Conservation (phyloP, 2,113 vertebrate genomes). For the Cavia aperea region DNA sequence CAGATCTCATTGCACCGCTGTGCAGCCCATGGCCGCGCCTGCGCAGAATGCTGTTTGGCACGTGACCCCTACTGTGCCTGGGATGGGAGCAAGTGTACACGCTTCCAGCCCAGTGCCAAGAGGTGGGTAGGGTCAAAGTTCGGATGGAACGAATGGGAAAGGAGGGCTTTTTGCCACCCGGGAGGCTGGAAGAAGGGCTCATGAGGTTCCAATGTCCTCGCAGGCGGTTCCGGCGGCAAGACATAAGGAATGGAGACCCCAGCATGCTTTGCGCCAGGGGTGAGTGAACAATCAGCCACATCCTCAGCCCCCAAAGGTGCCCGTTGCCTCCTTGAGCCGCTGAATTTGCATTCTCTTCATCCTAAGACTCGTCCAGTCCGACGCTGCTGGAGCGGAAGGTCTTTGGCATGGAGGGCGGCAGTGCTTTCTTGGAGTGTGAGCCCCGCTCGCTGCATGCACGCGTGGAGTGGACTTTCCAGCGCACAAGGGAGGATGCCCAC, state of each 20-base stretch:
- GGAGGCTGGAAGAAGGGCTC: not conserved
- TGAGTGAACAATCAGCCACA: conserved; percentile 62
- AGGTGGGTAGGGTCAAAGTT: conserved; percentile 74
- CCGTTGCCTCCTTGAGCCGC: not conserved
- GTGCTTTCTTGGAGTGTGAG: conserved; percentile 91
- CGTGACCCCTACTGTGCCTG: conserved; percentile 97
- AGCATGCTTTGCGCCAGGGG: conserved; percentile 93
- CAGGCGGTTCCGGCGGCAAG: conserved; percentile 94
- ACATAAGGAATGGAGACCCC: conserved; percentile 93
- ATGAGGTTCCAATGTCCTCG: not conserved
- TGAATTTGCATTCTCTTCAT: not conserved
- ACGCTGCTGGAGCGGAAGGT: conserved; percentile 84
- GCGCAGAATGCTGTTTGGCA: conserved; percentile 96
- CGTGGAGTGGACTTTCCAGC: conserved; percentile 91
- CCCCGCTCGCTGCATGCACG: conserved; percentile 93
- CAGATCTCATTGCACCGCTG: conserved; percentile 96
- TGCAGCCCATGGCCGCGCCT: conserved; percentile 89
- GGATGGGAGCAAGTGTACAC: conserved; percentile 91
- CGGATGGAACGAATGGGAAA: not conserved
- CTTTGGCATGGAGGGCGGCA: conserved; percentile 92
- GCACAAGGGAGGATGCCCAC: conserved; percentile 72
- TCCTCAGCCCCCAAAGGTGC: not conserved
- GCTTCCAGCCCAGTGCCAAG: conserved; percentile 92
- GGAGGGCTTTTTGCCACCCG: not conserved
- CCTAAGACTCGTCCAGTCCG: conserved; percentile 81